phyloP scores from a whole-genome alignment of 2,888 invertebrate genomes.

The Ferrisia virgata region DNA sequence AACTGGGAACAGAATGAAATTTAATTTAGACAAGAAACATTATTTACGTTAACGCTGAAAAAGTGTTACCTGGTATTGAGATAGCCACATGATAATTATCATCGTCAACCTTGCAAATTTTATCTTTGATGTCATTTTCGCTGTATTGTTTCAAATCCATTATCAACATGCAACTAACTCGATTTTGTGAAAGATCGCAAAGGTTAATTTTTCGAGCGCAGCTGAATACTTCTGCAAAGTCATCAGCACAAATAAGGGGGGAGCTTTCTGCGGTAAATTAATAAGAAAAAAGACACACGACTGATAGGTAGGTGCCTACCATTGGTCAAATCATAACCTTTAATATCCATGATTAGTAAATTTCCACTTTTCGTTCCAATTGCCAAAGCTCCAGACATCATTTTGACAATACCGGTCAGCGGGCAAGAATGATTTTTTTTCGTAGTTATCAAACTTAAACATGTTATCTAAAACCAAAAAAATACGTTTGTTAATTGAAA shows the following conservation, averaged over 20 bases:
- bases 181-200: not conserved
- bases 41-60: not conserved
- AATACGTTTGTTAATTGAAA: not conserved
- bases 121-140: constrained; percentile 37
- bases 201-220: not conserved
- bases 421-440: constrained; percentile 33
- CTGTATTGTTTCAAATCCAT: constrained; percentile 21
- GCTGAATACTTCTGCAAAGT: constrained; percentile 8
- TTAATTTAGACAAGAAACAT: not conserved
- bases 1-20: not conserved
- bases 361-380: constrained; percentile 34
- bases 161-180: constrained; percentile 27
- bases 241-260: not conserved
- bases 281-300: not conserved
- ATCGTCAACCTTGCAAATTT: constrained; percentile 21
- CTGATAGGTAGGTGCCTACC: constrained; percentile 3
- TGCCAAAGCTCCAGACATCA: constrained; percentile 36
- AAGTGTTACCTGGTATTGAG: constrained; percentile 25
- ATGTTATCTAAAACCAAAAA: constrained; percentile 15
- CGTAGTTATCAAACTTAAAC: constrained; percentile 26
- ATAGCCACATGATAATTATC: constrained; percentile 17
- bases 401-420: constrained; percentile 32
- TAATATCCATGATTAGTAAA: constrained; percentile 36
- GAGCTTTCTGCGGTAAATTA: not conserved
- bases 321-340: constrained; percentile 31